Base-by-base conservation (phyloP, 2,888 invertebrate genomes). In the Odontocerum albicorne region DNA sequence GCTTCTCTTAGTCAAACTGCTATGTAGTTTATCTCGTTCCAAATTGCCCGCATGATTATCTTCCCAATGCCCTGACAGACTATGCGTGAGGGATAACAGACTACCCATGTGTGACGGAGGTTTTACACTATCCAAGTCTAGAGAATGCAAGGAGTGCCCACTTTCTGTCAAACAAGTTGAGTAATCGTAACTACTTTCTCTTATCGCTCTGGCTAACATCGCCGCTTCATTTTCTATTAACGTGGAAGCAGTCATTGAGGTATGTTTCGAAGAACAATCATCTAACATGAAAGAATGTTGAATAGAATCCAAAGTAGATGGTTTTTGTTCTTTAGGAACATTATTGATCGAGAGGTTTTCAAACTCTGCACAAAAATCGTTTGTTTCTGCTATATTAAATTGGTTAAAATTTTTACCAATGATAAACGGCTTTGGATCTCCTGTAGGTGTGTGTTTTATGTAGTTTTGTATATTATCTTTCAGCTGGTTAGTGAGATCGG, bases 41-140 rank as follows among this genome's bases (percentile, higher is more conserved):
- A 56, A 59, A 62, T 66, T 19, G 64, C 20, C 22, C 38, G 58
- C 75, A 62, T 66, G 19, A 64, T 32, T 44, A 31, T 62, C 75
- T 38, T 83, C 82, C 70, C 73, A 80, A 33, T 76, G 79, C 0
- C 79, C 77, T 0, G 81, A 70, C 56, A 68, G 71, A 61, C 77
- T 84, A 4, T 74, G 72, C 1, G 74, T 77, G 21, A 80, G 68
- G 0, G 86, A 86, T 10, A 82, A 62, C 1, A 86, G 67, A 59
- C 87, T 86, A 33, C 88, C 88, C 73, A 91, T 82, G 44, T 87
- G 80, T 0, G 90, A 90, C 0, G 91, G 91, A 0, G 90, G 91
- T 62, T 84, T 84, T 3, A 90, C 79, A 49, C 85, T 80, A 63
- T 91, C 90, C 52, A 91, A 71, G 65, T 90, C 90, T 6, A 88